Evolutionary conservation across 2,797 vertebrate species (phyloP), one percentile per base, ranked within the genome.

Genomic region (Borostomias antarcticus): DNA sequence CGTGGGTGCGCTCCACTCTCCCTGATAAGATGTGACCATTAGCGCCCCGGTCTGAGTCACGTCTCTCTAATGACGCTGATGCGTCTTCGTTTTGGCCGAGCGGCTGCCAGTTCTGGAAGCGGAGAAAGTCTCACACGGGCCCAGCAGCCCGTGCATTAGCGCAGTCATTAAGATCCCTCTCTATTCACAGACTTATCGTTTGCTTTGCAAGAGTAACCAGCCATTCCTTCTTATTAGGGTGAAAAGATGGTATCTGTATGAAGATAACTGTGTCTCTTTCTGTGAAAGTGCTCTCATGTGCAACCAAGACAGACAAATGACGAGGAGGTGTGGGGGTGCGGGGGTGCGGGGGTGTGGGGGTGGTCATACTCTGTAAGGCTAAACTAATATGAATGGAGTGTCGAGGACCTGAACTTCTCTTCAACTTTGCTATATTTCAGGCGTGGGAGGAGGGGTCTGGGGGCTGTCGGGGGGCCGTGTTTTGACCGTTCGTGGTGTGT

Each of bases 1-100:
- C 35, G 2, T 2, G 35, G 8, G 35, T 11, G 35, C 35, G 35
- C n/a, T n/a, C n/a, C 29, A 32, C 17, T 56, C 29, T 32, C 30
- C 56, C 54, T 50, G 23, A 58, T 43, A 13, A 57, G 40, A 66
- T 51, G 69, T 57, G 51, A 77, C 79, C 68, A 83, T 86, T 80
- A 77, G 25, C 48, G 35, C 25, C 56, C 10, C 28, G 58, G 26
- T 74, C 69, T 64, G 57, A 47, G 26, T 62, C 6, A 60, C 23
- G 65, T 15, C 5, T 45, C 53, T 19, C 32, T 81, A 79, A 81
- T 72, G 66, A 74, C 80, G 52, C 64, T 68, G 62, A 76, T 70
- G 67, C 53, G 50, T 75, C 69, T 77, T 66, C 64, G 43, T 69
- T 74, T 62, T 69, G 62, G 19, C 69, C 53, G 37, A 28, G 64